Percentiles rank a stretch among this genome's conserved stretches.
These are phyloP conservation scores for Larimichthys crocea DNA, from an alignment of 2,113 vertebrate genomes.

Conservation along the genomic window DNA sequence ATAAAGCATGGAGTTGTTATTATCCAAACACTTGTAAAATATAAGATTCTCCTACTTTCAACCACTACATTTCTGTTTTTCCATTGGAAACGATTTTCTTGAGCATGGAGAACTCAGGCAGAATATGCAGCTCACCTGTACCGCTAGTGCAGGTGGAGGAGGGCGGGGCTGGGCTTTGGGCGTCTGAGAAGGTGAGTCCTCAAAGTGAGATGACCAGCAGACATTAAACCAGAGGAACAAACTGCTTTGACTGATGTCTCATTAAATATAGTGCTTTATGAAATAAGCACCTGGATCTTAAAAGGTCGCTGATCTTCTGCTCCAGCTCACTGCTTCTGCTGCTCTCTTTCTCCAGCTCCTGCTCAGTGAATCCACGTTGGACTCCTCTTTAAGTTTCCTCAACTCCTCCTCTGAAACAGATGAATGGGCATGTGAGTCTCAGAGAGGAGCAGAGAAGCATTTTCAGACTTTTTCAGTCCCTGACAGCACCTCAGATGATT, in stretches of 20 bases:
- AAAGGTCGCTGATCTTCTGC: constrained; percentile 89
- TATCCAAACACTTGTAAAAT: too few species aligned
- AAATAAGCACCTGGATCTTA: constrained; percentile 87
- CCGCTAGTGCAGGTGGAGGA: constrained; percentile 72
- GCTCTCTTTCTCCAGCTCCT: constrained; percentile 94
- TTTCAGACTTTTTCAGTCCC: too few species aligned
- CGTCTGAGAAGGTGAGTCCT: constrained; percentile 87
- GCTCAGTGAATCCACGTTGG: constrained; percentile 89
- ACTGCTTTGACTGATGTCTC: background rate
- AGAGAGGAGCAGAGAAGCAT: too few species aligned
- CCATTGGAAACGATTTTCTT: background rate
- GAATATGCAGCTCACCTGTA: constrained; percentile 82
- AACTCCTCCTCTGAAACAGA: constrained; percentile 93
- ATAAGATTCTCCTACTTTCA: too few species aligned
- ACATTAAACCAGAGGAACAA: background rate
- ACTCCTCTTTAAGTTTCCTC: constrained; percentile 93
- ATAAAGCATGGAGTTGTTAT: too few species aligned
- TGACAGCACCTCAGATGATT: too few species aligned
- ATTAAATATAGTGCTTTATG: background rate
- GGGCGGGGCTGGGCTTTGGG: constrained; percentile 81
- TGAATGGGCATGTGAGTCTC: background rate
- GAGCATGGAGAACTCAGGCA: background rate
- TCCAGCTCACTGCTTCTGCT: constrained; percentile 90
- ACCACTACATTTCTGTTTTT: background rate
- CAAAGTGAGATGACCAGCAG: constrained; percentile 53